Base-by-base conservation (phyloP, 1,140 invertebrate species). In the Melipona quadrifasciata region DNA sequence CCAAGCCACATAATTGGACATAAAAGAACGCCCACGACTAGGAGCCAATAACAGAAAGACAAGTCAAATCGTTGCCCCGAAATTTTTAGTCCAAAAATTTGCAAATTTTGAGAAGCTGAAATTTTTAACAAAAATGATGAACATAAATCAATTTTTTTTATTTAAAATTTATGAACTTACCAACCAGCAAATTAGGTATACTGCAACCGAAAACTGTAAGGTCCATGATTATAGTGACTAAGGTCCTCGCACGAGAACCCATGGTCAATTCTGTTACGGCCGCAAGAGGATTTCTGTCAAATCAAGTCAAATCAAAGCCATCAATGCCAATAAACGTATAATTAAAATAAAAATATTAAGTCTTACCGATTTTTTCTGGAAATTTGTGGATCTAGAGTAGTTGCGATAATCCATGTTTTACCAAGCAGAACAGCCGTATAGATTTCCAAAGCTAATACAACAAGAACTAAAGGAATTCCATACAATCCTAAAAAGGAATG, bases 1-100 rank as follows among this genome's bases (percentile, higher is more conserved):
- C 97, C 97, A n/a, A 97, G 94, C 97, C 97, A 97, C 96, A 97
- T 96, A 67, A 97, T 93, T 1, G 97, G 97, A 87, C 97, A 97
- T 14, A 97, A 93, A 73, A 97, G 89, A 5, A 97, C 75, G 0
- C 96, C 97, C 14, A 97, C 94, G 16, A 97, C 89, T 6, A 97
- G 92, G 88, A 97, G 95, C 97, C 97, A 97, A 84, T 97, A 96
- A 89, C 97, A 97, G 88, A 96, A 97, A 0, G 97, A 97, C 31
- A 97, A 93, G 88, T 96, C 95, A 80, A 97, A 96, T 58, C 93
- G 90, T 8, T 96, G 94, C 1, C 95, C 94, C 0, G 95, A 95
- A 80, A 97, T 95, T 93, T 97, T 96, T 77, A 96, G 91, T 39
- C 97, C 97, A 39, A 98, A 96, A 11, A 97, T 92, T 92, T 97